These are phyloP conservation scores for Pantherophis vulpinus DNA, from an alignment of 2,797 vertebrate species.

Conservation along the genomic window DNA sequence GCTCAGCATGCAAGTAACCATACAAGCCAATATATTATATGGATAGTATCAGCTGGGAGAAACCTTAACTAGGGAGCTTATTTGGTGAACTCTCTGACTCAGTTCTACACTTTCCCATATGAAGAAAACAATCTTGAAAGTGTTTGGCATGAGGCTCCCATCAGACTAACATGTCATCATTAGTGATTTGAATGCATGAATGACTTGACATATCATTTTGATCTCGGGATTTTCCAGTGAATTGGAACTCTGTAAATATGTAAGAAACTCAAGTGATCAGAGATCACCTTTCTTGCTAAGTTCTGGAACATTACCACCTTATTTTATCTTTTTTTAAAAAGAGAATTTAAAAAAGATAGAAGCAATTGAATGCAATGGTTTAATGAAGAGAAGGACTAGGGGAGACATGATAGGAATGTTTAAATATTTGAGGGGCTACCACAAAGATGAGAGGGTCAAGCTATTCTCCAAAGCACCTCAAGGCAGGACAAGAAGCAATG, in stretches of 20 bases:
- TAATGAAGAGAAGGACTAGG: neutral
- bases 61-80: neutral
- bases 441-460: neutral
- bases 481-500: neutral
- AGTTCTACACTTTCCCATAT: neutral
- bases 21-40: neutral
- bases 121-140: neutral
- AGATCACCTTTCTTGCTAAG: neutral
- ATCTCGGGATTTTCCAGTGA: constrained; percentile 48
- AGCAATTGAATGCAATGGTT: neutral
- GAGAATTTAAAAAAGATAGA: neutral
- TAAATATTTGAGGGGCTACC: neutral
- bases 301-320: neutral
- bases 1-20: neutral
- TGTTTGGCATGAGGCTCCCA: neutral
- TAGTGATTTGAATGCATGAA: constrained; percentile 54
- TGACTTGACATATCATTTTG: constrained; percentile 52
- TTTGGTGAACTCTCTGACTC: neutral
- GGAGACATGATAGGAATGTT: neutral
- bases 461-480: neutral
- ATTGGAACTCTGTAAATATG: constrained; percentile 33
- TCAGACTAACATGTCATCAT: constrained; percentile 40
- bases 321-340: neutral
- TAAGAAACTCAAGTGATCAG: constrained; percentile 49
- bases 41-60: neutral